A percentile compares a stretch with the other conserved stretches of the same genome.
phyloP scores from a whole-genome alignment of 2,888 invertebrate genomes.

The Apamea epomidion region DNA sequence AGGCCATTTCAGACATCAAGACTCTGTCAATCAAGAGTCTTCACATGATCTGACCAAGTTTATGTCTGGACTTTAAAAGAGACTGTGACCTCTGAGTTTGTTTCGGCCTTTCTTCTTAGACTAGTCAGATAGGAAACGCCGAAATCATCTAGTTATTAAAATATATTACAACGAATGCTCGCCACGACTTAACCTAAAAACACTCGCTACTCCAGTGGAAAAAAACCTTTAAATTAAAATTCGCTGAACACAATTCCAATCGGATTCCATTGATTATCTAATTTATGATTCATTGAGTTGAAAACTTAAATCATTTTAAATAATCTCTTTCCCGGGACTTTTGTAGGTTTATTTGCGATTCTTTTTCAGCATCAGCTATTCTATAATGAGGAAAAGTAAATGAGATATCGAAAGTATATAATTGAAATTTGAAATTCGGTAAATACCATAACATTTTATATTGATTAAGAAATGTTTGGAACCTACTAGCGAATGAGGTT shows the following conservation, averaged over 20 bases:
- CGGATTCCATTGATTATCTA: constrained; percentile 57
- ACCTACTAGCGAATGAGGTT: neutral
- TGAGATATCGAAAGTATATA: neutral
- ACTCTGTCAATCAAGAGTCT: too few relatives aligned
- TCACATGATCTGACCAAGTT: too few relatives aligned
- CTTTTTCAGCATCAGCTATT: constrained; percentile 29
- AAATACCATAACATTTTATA: neutral
- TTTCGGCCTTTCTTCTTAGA: too few relatives aligned
- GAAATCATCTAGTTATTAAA: too few relatives aligned
- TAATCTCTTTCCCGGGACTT: constrained; percentile 24
- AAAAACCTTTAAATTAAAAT: constrained; percentile 58
- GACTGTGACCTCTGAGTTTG: too few relatives aligned
- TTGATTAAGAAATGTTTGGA: neutral
- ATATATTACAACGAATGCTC: neutral
- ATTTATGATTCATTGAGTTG: constrained; percentile 63
- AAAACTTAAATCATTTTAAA: constrained; percentile 53
- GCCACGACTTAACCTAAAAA: neutral
- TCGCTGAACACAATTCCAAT: constrained; percentile 59
- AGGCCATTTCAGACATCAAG: too few relatives aligned
- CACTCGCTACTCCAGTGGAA: neutral
- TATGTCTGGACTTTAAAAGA: too few relatives aligned
- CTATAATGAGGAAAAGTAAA: constrained; percentile 23
- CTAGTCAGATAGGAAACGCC: too few relatives aligned
- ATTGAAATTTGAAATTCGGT: neutral
- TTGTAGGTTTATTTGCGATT: constrained; percentile 33